Evolutionary conservation across 2,113 vertebrate species (phyloP).

Genomic region (Empidonax alnorum): DNA sequence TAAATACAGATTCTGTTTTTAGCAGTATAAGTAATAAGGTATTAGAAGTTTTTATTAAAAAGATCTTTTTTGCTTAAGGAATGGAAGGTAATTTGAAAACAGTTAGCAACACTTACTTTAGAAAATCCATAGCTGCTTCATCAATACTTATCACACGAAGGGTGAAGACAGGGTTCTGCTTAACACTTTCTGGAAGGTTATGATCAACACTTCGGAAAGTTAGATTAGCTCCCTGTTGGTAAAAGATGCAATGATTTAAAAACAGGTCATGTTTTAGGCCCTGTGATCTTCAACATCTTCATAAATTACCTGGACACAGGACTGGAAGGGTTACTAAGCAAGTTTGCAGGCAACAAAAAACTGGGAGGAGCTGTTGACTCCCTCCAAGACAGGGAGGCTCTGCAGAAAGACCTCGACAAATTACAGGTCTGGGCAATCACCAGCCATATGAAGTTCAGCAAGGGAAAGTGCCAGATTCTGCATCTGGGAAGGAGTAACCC

Average conservation of each 20-base stretch:
- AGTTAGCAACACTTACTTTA: constrained; percentile 74
- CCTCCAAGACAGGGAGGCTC: not conserved
- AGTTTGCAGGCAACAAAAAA: not conserved
- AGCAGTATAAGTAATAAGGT: not conserved
- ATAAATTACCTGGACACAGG: not conserved
- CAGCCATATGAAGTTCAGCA: not conserved
- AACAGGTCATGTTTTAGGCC: not conserved
- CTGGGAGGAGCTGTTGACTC: not conserved
- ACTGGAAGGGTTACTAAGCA: not conserved
- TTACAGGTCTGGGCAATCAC: not conserved
- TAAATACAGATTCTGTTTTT: not conserved
- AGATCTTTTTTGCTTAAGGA: not conserved
- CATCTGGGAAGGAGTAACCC: not conserved
- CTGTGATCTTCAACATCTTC: not conserved
- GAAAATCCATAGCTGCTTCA: constrained; percentile 66
- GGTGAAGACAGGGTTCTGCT: constrained; percentile 70
- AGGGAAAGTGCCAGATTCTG: not conserved
- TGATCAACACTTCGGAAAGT: constrained; percentile 78
- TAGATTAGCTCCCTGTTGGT: constrained; percentile 79
- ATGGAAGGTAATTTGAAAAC: not conserved
- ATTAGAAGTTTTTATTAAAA: not conserved
- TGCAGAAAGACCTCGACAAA: not conserved
- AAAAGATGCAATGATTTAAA: constrained; percentile 20
- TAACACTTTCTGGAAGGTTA: constrained; percentile 78
- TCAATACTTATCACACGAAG: constrained; percentile 80